Conservation (phyloP, 2,888 invertebrate genomes). For the Folsomia manolachei region DNA sequence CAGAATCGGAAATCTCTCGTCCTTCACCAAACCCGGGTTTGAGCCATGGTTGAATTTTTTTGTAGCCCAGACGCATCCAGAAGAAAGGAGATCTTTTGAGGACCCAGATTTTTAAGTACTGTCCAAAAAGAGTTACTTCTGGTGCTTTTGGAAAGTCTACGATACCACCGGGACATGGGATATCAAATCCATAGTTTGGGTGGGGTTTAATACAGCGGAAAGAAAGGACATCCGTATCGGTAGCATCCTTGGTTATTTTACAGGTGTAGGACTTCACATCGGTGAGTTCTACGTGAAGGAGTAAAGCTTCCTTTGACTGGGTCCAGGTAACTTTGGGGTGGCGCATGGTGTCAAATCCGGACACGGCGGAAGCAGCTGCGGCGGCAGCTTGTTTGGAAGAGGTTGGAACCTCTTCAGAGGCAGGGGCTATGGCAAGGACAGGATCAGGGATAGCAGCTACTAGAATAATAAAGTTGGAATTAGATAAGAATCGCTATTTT, state of each 20-base stretch:
- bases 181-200: background rate
- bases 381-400: too few species aligned
- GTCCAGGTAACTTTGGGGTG: background rate
- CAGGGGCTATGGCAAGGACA: too few species aligned
- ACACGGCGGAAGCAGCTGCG: too few species aligned
- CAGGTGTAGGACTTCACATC: background rate
- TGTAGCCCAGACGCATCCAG: too few species aligned
- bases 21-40: too few species aligned
- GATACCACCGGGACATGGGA: background rate
- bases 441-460: too few species aligned
- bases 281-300: background rate
- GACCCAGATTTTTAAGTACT: background rate
- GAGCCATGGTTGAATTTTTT: too few species aligned
- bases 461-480: too few species aligned
- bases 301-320: background rate
- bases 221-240: background rate
- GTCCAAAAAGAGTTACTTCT: background rate
- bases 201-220: background rate
- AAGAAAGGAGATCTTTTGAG: background rate
- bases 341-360: background rate
- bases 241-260: background rate
- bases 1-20: too few species aligned
- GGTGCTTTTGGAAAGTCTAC: background rate
- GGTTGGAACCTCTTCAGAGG: too few species aligned
- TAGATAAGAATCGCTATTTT: too few species aligned